A percentile compares a stretch with the other conserved stretches of the same genome.
Conservation (phyloP, 2,797 vertebrate genomes). For the Pitangus sulphuratus region DNA sequence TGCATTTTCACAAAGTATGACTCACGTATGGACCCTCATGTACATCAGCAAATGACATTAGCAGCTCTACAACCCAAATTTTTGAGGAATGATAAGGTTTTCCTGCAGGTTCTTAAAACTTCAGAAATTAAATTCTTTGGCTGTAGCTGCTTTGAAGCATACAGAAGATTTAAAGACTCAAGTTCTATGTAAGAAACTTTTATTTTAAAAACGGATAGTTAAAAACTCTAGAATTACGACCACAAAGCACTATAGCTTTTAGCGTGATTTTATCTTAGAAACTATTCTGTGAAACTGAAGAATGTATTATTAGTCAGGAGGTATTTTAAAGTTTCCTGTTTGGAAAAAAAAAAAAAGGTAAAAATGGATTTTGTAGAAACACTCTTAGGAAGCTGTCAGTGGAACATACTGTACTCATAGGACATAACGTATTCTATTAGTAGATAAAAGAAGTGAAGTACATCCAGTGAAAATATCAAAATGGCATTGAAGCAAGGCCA, state of each 20-base stretch:
- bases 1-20: neutral
- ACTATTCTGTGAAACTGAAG: neutral
- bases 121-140: neutral
- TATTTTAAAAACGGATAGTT: neutral
- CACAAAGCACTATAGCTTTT: neutral
- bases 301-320: neutral
- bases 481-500: constrained; percentile 46
- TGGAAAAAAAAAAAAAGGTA: neutral
- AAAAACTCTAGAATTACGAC: neutral
- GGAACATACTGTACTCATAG: constrained; percentile 4
- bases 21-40: neutral
- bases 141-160: neutral
- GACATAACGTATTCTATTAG: neutral
- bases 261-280: neutral
- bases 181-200: neutral
- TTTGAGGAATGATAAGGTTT: neutral
- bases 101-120: neutral
- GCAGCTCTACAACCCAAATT: neutral
- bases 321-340: neutral
- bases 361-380: constrained; percentile 7
- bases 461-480: constrained; percentile 11
- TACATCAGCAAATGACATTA: neutral
- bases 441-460: constrained; percentile 18
- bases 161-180: neutral
- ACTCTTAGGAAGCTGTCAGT: neutral